Conservation (phyloP, 2,797 vertebrate species). For the Pteronotus mesoamericanus region DNA sequence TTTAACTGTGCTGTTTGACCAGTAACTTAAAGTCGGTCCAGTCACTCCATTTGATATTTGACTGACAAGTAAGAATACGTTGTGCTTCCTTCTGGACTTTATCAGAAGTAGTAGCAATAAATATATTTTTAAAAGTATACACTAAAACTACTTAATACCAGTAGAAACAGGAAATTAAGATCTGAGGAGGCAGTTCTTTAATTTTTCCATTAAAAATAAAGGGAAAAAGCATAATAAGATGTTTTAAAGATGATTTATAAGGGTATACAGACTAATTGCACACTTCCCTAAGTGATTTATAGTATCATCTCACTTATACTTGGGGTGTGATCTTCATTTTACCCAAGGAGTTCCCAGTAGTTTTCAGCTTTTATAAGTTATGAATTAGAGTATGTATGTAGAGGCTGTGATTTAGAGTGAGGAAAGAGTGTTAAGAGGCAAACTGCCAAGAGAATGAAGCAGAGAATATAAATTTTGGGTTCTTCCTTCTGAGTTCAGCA, state of each 20-base stretch:
- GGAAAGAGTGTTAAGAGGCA: neutral
- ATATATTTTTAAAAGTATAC: neutral
- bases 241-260: conserved; percentile 16
- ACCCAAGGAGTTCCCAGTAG: neutral
- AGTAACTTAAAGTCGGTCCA: neutral
- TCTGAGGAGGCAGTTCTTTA: neutral
- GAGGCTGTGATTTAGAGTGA: neutral
- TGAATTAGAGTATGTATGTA: neutral
- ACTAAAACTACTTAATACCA: neutral
- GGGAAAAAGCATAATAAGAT: neutral
- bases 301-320: neutral
- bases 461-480: neutral
- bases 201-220: conserved; percentile 25
- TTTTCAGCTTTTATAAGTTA: conserved; percentile 14
- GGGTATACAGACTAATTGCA: neutral
- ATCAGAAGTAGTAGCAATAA: neutral
- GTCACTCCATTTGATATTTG: neutral
- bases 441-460: neutral
- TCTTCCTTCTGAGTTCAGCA: neutral
- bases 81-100: neutral
- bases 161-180: neutral
- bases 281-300: conserved; percentile 41
- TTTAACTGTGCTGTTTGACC: neutral
- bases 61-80: neutral
- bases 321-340: neutral